A percentile compares a stretch with the other conserved stretches of the same genome.
Evolutionary conservation across 2,888 invertebrate species (phyloP).

Genomic region (Tortricodes alternella): DNA sequence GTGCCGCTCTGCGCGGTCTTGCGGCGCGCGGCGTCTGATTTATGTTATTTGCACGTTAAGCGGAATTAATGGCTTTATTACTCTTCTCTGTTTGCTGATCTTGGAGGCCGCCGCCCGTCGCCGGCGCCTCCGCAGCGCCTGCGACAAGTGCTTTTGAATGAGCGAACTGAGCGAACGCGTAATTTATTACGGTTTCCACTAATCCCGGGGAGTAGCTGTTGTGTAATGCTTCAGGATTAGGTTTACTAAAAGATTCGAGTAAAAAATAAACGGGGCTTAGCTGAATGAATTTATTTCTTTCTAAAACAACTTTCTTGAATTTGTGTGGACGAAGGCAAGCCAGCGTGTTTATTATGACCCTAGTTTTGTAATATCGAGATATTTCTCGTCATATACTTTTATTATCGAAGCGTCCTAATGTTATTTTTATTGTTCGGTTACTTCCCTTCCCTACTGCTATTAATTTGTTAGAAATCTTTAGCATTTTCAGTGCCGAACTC

Average conservation of each 20-base stretch:
- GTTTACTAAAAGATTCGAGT: constrained; percentile 36
- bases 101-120: constrained; percentile 55
- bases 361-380: not conserved
- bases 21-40: constrained; percentile 77
- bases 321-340: not conserved
- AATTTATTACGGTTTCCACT: constrained; percentile 46
- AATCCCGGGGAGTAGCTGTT: constrained; percentile 41
- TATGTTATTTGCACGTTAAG: constrained; percentile 81
- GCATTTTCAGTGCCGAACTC: too few species aligned
- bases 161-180: constrained; percentile 56
- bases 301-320: constrained; percentile 12
- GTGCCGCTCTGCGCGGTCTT: constrained; percentile 65
- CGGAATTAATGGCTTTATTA: constrained; percentile 82
- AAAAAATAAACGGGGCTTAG: constrained; percentile 30
- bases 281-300: constrained; percentile 27
- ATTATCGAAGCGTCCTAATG: too few species aligned
- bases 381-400: too few species aligned
- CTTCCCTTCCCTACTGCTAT: too few species aligned
- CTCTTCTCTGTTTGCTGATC: constrained; percentile 77
- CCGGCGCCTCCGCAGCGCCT: constrained; percentile 56
- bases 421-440: too few species aligned
- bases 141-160: constrained; percentile 61
- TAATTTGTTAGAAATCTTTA: too few species aligned
- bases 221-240: constrained; percentile 40
- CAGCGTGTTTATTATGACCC: not conserved